phyloP scores from a whole-genome alignment of 2,888 invertebrate genomes.

The Tetropium fuscum region DNA sequence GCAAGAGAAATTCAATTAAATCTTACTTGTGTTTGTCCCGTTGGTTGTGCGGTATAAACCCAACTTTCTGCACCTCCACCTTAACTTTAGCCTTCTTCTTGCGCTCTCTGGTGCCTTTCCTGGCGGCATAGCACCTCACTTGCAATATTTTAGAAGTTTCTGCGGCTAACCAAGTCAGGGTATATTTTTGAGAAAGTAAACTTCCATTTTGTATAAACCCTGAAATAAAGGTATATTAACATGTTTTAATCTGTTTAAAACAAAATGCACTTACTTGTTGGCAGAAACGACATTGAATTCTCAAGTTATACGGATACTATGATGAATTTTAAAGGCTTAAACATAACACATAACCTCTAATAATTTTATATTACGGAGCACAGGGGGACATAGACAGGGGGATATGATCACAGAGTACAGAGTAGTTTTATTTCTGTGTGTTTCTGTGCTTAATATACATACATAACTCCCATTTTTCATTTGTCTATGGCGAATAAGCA shows the following conservation, averaged over 20 bases:
- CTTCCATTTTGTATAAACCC: constrained; percentile 16
- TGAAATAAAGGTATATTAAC: constrained; percentile 1
- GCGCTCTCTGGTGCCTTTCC: constrained; percentile 85
- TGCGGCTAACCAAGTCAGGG: constrained; percentile 20
- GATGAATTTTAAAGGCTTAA: no score
- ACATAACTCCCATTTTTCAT: no score
- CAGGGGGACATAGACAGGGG: no score
- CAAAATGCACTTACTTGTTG: neutral
- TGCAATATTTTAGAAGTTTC: constrained; percentile 35
- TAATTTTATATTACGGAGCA: no score
- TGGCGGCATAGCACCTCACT: constrained; percentile 75
- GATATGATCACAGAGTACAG: no score
- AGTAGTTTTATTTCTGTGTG: no score
- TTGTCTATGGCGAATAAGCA: no score
- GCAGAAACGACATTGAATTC: constrained; percentile 8
- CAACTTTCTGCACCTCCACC: constrained; percentile 80
- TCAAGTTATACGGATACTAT: no score
- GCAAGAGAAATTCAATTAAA: neutral
- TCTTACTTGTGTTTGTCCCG: constrained; percentile 70
- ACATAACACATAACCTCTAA: neutral
- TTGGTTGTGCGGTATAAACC: constrained; percentile 79
- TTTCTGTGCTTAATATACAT: no score
- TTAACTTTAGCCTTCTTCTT: constrained; percentile 81
- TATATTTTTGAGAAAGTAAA: constrained; percentile 17
- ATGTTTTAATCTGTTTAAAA: neutral